Percentiles rank a stretch among this genome's conserved stretches.
Evolutionary conservation across 2,797 vertebrate genomes (phyloP).

Genomic region (Ataeniobius toweri): DNA sequence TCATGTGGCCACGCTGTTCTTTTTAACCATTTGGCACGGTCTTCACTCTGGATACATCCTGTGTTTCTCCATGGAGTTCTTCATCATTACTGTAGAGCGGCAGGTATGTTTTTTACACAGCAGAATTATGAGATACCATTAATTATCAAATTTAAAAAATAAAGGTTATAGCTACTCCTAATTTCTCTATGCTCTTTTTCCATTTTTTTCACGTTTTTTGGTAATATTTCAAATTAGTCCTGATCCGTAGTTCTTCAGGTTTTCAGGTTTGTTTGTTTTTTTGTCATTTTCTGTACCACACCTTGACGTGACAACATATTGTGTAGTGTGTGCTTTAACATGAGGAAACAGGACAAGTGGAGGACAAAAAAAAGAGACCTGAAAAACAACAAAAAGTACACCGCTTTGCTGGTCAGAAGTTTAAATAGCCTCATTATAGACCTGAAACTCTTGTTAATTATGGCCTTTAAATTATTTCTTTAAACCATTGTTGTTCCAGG

Average conservation of each 20-base stretch:
- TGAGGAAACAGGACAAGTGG: neutral
- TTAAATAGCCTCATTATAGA: no score
- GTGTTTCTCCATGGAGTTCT: conserved; percentile 97
- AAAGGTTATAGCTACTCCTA: neutral
- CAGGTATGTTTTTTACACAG: conserved; percentile 79
- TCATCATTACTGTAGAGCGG: conserved; percentile 92
- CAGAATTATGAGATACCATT: neutral
- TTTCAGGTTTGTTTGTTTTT: neutral
- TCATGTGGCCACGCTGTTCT: conserved; percentile 88
- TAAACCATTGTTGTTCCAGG: neutral
- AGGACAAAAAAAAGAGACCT: neutral
- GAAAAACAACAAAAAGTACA: neutral
- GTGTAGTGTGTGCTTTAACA: neutral
- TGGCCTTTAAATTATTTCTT: neutral
- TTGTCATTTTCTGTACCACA: neutral
- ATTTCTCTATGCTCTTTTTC: neutral
- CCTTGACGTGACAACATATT: neutral
- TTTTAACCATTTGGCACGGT: conserved; percentile 94
- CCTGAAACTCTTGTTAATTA: neutral
- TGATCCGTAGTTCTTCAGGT: neutral
- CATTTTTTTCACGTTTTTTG: neutral
- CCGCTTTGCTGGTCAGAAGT: no score
- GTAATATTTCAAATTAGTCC: neutral
- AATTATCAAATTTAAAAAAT: neutral
- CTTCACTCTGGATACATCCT: conserved; percentile 95